Evolutionary conservation across 2,113 vertebrate species (phyloP).

Genomic region (Tyrannus savana): DNA sequence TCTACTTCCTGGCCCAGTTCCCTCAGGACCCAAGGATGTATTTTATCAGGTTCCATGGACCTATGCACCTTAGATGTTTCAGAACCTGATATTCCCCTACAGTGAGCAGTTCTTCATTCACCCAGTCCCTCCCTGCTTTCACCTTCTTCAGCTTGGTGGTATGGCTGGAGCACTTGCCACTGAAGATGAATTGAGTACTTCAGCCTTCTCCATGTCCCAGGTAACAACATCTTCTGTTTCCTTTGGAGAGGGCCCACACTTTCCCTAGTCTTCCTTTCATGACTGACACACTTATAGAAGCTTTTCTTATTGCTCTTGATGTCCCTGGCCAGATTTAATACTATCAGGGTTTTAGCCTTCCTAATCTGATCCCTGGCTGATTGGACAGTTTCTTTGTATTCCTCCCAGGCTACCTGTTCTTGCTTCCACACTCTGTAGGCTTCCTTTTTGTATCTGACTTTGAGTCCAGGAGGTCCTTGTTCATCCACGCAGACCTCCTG

Average conservation of each 20-base stretch:
- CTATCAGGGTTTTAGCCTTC: background rate
- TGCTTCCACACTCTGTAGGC: background rate
- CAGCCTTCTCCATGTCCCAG: background rate
- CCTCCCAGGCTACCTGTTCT: background rate
- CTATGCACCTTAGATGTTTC: background rate
- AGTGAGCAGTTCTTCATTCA: background rate
- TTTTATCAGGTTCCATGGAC: background rate
- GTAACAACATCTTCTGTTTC: background rate
- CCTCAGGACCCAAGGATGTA: background rate
- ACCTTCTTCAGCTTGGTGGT: background rate
- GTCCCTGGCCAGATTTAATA: background rate
- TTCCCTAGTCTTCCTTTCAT: background rate
- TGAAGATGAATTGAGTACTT: background rate
- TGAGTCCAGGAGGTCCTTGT: background rate
- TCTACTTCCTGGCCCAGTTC: background rate
- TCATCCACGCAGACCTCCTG: background rate
- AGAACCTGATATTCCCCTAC: background rate
- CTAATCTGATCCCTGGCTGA: background rate
- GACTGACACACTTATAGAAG: background rate
- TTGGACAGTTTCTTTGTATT: background rate
- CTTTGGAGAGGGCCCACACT: background rate
- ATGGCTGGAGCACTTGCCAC: background rate
- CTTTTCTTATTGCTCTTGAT: background rate
- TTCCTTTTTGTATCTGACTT: background rate
- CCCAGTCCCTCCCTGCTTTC: background rate